Conservation (phyloP, 2,113 vertebrate genomes). For the Agelaius phoeniceus region DNA sequence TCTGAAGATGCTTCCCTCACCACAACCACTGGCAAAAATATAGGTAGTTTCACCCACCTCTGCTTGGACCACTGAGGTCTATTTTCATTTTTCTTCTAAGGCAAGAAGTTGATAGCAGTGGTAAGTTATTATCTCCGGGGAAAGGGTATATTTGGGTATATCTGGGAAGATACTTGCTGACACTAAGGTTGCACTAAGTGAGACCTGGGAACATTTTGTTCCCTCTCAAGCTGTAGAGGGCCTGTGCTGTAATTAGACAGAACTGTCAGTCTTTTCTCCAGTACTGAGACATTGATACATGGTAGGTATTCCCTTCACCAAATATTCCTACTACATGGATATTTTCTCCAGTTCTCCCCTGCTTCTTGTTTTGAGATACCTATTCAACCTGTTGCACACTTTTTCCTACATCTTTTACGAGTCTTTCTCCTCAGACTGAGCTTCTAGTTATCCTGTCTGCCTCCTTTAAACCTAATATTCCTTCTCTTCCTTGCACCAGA, state of each 20-base stretch:
- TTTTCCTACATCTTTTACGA: neutral
- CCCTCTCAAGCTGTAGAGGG: neutral
- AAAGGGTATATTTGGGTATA: neutral
- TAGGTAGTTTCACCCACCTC: neutral
- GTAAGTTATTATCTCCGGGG: neutral
- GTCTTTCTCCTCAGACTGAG: neutral
- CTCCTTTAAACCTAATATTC: neutral
- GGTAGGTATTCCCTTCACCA: neutral
- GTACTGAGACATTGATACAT: rapidly evolving
- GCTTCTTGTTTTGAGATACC: neutral
- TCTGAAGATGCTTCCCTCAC: neutral
- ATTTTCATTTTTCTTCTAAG: neutral
- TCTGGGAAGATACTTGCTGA: neutral
- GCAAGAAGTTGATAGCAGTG: neutral
- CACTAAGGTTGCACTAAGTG: neutral
- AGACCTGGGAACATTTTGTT: neutral
- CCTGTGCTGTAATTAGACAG: neutral
- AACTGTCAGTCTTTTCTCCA: neutral
- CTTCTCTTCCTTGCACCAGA: neutral
- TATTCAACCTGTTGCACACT: neutral
- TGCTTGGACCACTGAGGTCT: neutral
- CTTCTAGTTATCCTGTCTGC: neutral
- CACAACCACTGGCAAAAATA: neutral
- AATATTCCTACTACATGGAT: neutral
- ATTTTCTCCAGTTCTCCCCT: neutral